Evolutionary conservation across 2,113 vertebrate species (phyloP), one percentile per base, ranked within the genome.

Genomic region (Rhombomys opimus): DNA sequence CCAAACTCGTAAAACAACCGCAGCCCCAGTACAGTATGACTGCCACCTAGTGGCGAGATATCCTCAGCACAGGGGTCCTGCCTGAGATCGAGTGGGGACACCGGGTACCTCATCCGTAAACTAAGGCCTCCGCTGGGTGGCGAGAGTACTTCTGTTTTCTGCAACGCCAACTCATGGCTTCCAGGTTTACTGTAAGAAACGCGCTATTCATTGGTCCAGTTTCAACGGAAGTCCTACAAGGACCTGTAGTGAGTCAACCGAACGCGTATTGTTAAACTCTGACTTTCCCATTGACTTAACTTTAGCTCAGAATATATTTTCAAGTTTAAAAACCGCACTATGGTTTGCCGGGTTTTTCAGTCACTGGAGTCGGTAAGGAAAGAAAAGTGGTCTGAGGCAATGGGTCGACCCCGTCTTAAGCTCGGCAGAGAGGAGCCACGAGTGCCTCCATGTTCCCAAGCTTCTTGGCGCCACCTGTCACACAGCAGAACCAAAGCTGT

Each of bases 21-120:
- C 23, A n/a, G 1, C 25, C 80, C 84, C 41, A 52, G 2, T 86
- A 91, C 2, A 5, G 77, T 61, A 22, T 50, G 82, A 73, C 86
- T 86, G 96, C 97, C 97, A 93, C 87, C 97, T 97, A 14, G 94
- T 93, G 97, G 91, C 67, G 30, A 35, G 10, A 59, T 94, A 91
- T 89, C 94, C 91, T 97, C 86, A 75, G 35, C 52, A 59, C 85
- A 85, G n/a, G 52, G 20, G 50, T 41, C 76, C 50, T 0, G 23
- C 35, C 17, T 2, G 2, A 3, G 65, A 32, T 46, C 6, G 7
- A 17, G 10, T 20, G 30, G 30, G 46, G 25, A 4, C 6, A 46
- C 25, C 59, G 4, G 30, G 54, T 52, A 4, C n/a, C 0, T 63
- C 57, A 22, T 18, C 25, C 50, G 22, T 23, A 88, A 57, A 90